Conservation (phyloP, 2,113 vertebrate species). For the Bungarus multicinctus region DNA sequence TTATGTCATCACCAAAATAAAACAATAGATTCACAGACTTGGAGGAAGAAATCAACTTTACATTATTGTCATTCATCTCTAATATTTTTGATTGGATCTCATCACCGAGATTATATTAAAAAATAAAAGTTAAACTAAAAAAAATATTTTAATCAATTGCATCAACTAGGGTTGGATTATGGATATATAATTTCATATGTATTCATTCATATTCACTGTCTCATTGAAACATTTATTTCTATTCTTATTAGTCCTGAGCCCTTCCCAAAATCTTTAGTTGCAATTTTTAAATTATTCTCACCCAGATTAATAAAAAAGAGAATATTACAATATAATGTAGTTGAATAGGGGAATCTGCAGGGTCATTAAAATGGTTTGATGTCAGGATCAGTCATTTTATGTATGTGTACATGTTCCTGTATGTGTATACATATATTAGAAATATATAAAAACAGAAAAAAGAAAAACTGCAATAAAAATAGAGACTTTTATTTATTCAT, state of each 20-base stretch:
- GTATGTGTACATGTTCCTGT: no score
- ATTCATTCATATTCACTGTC: neutral
- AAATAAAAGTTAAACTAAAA: neutral
- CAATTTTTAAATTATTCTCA: neutral
- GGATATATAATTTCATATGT: no score
- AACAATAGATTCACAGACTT: neutral
- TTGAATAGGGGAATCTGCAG: neutral
- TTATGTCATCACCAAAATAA: slow-evolving; percentile 5
- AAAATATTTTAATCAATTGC: neutral
- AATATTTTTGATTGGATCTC: neutral
- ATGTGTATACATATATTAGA: no score
- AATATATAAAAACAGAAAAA: neutral
- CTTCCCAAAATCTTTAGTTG: neutral
- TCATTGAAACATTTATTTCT: neutral
- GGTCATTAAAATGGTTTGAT: neutral
- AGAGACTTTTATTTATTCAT: neutral
- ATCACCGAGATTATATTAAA: neutral
- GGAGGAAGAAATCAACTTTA: neutral
- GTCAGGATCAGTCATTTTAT: neutral
- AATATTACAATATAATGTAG: neutral
- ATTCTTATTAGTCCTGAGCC: neutral
- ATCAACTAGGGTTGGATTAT: neutral
- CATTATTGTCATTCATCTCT: neutral
- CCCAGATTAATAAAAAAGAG: neutral
- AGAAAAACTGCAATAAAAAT: neutral